Evolutionary conservation across 2,888 invertebrate genomes (phyloP), one percentile per base, ranked within the genome.

Genomic region (Drosophila heteroneura): DNA sequence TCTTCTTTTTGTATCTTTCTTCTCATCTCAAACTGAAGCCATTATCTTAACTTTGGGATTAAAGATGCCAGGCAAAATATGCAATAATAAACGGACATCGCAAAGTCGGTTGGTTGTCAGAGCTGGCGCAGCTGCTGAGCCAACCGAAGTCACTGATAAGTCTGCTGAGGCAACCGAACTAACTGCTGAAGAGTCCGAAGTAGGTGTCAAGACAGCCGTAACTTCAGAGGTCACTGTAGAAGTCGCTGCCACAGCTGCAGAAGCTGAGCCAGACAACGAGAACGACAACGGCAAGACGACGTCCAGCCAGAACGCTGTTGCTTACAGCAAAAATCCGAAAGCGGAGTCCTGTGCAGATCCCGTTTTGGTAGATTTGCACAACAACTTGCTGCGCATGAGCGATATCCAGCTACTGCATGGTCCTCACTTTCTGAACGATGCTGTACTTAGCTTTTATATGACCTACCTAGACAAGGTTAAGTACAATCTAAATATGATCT

Each of bases 381-480:
- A 89, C 59, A 83, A 81, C 14, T 79, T 87, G 9, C 64, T 99
- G 58, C 96, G 97, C 81, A 94, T 95, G 91, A 96, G 97, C 26
- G 99, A 99, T 92, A 93, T 98, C 47, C 95, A 96, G 73, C 94
- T 98, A 68, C 94, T 99, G 71, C 94, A 95, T 82, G 97, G 96
- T 54, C 95, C 96, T 0, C 93, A 95, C 89, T 98, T 98, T 98
- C 94, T 99, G 37, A 99, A 98, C 93, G 98, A 99, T 93, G 96
- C 96, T 52, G 41, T 84, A 7, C 22, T 99, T 90, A 97, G 97
- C 72, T 98, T 99, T 94, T 98, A 97, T 93, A 97, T 97, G 92
- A 98, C 98, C 94, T 98, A 97, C 93, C 94, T 98, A 86, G 96
- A 97, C 92, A 95, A 95, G 84, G 94, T 95, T 54, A 94, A 95